Evolutionary conservation across 2,797 vertebrate species (phyloP), one percentile per base, ranked within the genome.

Genomic region (Halcyon chelicuti): DNA sequence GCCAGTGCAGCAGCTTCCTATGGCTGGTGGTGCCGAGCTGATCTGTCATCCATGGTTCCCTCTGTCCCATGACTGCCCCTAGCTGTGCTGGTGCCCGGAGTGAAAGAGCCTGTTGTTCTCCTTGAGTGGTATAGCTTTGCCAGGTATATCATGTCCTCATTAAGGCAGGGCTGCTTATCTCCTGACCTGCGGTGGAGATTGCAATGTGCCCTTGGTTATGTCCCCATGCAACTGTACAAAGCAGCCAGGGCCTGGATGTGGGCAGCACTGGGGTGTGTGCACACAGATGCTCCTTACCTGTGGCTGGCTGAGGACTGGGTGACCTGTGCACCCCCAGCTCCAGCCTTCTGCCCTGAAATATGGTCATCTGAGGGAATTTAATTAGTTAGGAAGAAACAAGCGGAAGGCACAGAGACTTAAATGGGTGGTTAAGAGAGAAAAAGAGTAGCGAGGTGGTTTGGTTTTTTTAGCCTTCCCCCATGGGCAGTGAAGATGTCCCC

Each of bases 81-180:
- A 2, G 55, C 66, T 82, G 18, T 67, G 55, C 93, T 78, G 79
- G 51, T 2, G 0, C 9, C 26, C 3, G 1, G 10, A 17, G 5
- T 72, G 55, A 95, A 96, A 92, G 86, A 81, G 60, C 44, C 58
- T 28, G 37, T 91, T 95, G 88, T 94, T 95, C 37, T 61, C 29
- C 6, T 5, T 2, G 7, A 76, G 58, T 39, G 73, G 9, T 55
- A 54, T 14, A 62, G 25, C 18, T 76, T 70, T 76, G 84, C 90
- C 76, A 93, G 96, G 88, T 94, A 52, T 94, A 92, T 63, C 72
- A 23, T 55, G 52, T 47, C 86, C 67, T 91, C 79, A 70, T 86
- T 94, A 78, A 90, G 39, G 90, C n/a, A 84, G 73, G 46, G 76
- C 54, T 86, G 79, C 90, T 95, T 92, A 84, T 84, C 90, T 94